Conservation (phyloP, 2,888 invertebrate genomes). For the Rambutsinella grinnellia region DNA sequence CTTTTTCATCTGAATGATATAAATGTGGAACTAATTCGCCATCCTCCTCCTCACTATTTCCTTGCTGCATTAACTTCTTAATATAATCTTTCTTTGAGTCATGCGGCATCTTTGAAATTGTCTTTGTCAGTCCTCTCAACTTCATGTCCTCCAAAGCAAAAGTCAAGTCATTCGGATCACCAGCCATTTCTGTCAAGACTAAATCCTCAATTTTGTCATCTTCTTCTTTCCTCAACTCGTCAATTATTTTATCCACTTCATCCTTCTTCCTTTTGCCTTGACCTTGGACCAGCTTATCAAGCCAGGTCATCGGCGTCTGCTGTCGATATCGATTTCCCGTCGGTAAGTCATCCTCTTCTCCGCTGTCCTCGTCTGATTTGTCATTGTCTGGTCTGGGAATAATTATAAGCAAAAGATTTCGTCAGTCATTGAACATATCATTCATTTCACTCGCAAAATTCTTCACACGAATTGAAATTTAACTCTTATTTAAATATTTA, state of each 20-base stretch:
- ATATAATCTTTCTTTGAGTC: constrained; percentile 10
- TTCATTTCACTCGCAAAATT: neutral
- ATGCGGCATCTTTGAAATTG: constrained; percentile 17
- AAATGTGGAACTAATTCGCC: too few relatives aligned
- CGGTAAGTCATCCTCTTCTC: neutral
- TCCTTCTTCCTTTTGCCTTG: constrained; percentile 10
- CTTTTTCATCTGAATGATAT: constrained; percentile 19
- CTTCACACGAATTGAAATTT: neutral
- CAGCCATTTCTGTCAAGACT: constrained; percentile 38
- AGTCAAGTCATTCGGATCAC: constrained; percentile 41
- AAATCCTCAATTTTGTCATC: constrained; percentile 42
- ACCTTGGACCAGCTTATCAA: neutral
- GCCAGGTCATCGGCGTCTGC: neutral
- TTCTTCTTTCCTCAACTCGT: constrained; percentile 38
- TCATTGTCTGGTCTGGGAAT: constrained; percentile 7
- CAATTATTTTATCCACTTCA: constrained; percentile 31
- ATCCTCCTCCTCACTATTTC: neutral
- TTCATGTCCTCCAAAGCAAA: constrained; percentile 51
- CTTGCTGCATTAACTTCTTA: constrained; percentile 10
- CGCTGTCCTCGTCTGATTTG: neutral
- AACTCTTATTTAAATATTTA: neutral
- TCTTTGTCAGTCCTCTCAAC: constrained; percentile 11
- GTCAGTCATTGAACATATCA: too few relatives aligned
- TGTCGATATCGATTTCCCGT: neutral
- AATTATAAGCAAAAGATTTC: too few relatives aligned